phyloP scores from a whole-genome alignment of 2,888 invertebrate genomes.

The Volucella zonaria region DNA sequence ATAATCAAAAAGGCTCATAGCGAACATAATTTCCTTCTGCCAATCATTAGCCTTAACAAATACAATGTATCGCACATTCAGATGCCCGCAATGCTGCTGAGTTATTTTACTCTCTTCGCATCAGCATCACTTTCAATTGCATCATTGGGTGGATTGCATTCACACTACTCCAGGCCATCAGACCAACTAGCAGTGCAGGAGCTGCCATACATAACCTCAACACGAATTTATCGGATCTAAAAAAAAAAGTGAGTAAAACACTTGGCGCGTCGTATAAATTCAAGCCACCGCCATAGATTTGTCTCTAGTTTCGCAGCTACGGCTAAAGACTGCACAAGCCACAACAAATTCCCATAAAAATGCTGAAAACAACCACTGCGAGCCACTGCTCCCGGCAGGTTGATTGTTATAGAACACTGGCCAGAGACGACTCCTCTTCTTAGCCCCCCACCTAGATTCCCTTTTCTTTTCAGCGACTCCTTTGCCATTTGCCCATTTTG shows the following conservation, averaged over 20 bases:
- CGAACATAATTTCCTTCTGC: too few relatives aligned
- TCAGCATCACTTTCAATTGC: conserved; percentile 69
- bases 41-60: too few relatives aligned
- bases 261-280: conserved; percentile 73
- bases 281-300: conserved; percentile 69
- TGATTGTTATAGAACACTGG: conserved; percentile 66
- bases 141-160: conserved; percentile 57
- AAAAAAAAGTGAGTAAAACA: conserved; percentile 73
- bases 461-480: conserved; percentile 42
- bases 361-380: conserved; percentile 47
- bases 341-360: conserved; percentile 71
- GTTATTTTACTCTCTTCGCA: conserved; percentile 1
- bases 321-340: conserved; percentile 33
- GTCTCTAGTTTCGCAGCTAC: conserved; percentile 57
- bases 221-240: conserved; percentile 72
- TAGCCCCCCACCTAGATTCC: conserved; percentile 3
- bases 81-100: too few relatives aligned
- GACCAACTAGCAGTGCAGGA: conserved; percentile 14
- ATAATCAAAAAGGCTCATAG: too few relatives aligned
- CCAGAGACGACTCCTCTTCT: conserved; percentile 31
- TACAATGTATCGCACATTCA: too few relatives aligned
- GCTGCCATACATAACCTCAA: conserved; percentile 52
- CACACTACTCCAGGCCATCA: conserved; percentile 44
- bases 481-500: conserved; percentile 74
- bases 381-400: conserved; percentile 50